Evolutionary conservation across 2,113 vertebrate species (phyloP), one percentile per base, ranked within the genome.

Genomic region (Esox niger): DNA sequence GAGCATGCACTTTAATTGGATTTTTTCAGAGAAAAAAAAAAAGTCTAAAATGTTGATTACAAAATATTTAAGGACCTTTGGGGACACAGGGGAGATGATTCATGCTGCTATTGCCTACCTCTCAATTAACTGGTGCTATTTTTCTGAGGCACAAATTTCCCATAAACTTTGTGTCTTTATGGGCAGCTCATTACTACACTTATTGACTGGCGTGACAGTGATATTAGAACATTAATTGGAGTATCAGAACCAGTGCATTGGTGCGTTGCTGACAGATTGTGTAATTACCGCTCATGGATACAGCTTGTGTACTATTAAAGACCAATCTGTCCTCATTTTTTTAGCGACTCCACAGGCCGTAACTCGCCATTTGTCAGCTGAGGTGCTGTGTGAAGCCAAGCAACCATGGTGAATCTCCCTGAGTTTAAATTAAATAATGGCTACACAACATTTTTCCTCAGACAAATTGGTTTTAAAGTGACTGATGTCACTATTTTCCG

Each of bases 331-430:
- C 7, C 6, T 60, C 30, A 60, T 15, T 17, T n/a, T n/a, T 29
- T 73, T 9, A 31, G 57, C 32, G 57, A 60, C 32, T 49, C 55
- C 62, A 66, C 17, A 32, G 66, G 58, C 71, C 67, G 64, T 59
- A n/a, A 64, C 61, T 72, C 33, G 30, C 62, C 35, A 64, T 66
- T 61, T 32, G 35, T 25, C 52, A 55, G 23, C 21, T 20, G 27
- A 63, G 31, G 20, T 52, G 61, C 47, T 27, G 27, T 55, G 64
- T 65, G 27, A 73, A 74, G 66, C 71, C 70, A 69, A 55, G 74
- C 35, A 54, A 52, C 32, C 58, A 38, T 59, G 25, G 43, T 62
- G 33, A 23, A n/a, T 23, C 52, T 55, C 35, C 11, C 35, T 60
- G 31, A 3, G 58, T 17, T 27, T n/a, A n/a, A n/a, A n/a, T n/a